Evolutionary conservation across 2,113 vertebrate species (phyloP).

Genomic region (Hydropotes inermis): DNA sequence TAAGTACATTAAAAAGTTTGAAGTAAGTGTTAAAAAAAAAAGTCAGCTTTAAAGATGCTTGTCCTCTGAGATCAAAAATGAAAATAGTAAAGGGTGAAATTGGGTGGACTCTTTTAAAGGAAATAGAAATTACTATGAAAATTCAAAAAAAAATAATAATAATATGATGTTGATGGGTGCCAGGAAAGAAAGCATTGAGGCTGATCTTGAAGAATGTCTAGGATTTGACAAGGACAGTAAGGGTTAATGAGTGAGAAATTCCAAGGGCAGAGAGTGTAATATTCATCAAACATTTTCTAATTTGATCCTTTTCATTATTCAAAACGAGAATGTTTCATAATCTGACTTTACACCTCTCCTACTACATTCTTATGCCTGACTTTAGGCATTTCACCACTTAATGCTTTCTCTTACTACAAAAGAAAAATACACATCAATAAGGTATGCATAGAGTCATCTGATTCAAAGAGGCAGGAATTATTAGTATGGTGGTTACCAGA

Average conservation of each 20-base stretch:
- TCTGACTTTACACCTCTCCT: background rate
- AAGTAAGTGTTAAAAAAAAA: background rate
- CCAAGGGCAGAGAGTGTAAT: background rate
- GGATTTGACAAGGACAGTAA: background rate
- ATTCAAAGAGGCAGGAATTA: background rate
- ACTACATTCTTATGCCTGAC: background rate
- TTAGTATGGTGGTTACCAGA: background rate
- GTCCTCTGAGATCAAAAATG: background rate
- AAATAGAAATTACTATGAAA: background rate
- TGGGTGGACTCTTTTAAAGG: background rate
- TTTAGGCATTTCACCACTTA: background rate
- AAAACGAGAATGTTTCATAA: background rate
- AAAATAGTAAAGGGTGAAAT: background rate
- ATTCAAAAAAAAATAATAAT: background rate
- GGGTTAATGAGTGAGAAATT: background rate
- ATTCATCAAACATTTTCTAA: background rate
- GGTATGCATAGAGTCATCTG: background rate
- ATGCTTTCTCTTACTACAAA: background rate
- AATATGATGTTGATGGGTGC: background rate
- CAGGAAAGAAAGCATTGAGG: background rate
- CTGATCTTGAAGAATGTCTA: background rate
- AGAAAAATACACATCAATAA: background rate
- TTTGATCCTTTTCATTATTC: conserved; percentile 13
- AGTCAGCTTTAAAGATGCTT: background rate
- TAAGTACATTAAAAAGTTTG: background rate